A percentile compares a stretch with the other conserved stretches of the same genome.
Evolutionary conservation across 2,113 vertebrate species (phyloP).

Genomic region (Bos javanicus): DNA sequence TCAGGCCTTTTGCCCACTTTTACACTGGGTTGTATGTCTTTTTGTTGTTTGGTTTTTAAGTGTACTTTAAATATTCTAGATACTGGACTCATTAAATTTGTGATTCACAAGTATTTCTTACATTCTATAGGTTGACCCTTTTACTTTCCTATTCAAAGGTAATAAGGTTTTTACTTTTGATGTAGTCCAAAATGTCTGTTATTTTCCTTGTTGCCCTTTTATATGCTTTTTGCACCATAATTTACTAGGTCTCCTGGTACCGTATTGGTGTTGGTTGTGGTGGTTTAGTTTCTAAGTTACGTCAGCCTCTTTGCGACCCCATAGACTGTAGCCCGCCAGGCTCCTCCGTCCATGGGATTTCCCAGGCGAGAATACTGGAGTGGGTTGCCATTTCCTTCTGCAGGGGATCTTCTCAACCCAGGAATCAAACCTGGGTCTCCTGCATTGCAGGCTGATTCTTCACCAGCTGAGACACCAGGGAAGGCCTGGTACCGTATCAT

Average conservation of each 20-base stretch:
- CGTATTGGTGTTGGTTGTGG: neutral
- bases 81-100: neutral
- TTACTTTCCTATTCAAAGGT: neutral
- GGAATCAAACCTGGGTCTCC: neutral
- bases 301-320: neutral
- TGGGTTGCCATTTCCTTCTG: neutral
- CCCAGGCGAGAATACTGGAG: neutral
- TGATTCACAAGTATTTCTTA: neutral
- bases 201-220: neutral
- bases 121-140: neutral
- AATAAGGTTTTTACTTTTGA: neutral
- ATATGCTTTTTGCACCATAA: neutral
- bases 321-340: neutral
- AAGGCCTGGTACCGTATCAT: neutral
- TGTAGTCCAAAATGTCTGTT: neutral
- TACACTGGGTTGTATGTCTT: neutral
- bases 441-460: neutral
- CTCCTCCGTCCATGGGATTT: neutral
- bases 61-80: neutral
- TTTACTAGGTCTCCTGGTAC: neutral
- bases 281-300: neutral
- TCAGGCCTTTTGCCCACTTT: neutral
- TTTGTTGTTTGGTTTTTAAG: neutral
- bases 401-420: neutral
- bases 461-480: neutral